phyloP scores from a whole-genome alignment of 2,113 vertebrate genomes.

The Rhadina sibilatrix region DNA sequence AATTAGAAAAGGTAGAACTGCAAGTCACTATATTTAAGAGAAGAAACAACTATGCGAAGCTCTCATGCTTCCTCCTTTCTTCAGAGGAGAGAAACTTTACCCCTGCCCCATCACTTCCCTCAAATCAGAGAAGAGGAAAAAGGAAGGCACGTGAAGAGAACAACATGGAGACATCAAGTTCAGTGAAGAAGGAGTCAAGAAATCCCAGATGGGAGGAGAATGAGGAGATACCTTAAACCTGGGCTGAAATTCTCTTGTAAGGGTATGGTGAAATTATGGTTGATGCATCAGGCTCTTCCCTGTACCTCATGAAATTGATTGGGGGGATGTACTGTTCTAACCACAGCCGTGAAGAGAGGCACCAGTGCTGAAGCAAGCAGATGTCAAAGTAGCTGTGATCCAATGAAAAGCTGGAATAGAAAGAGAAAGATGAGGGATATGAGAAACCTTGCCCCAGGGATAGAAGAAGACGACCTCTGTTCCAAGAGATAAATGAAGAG shows the following conservation, averaged over 20 bases:
- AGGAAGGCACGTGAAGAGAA: background rate
- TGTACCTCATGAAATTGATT: background rate
- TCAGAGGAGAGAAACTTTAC: background rate
- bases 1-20: background rate
- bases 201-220: background rate
- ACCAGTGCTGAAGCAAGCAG: background rate
- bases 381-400: background rate
- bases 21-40: background rate
- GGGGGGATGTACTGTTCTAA: background rate
- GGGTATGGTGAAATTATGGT: background rate
- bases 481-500: background rate
- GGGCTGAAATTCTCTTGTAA: background rate
- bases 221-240: background rate
- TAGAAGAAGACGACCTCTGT: background rate
- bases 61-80: background rate
- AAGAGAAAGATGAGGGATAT: background rate
- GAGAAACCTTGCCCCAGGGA: background rate
- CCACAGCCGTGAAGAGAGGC: background rate
- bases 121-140: background rate
- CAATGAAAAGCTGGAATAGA: background rate
- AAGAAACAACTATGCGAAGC: background rate
- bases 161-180: background rate
- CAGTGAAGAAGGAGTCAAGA: background rate
- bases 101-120: background rate
- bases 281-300: background rate